Evolutionary conservation across 2,797 vertebrate species (phyloP).

Genomic region (Salarias fasciatus): DNA sequence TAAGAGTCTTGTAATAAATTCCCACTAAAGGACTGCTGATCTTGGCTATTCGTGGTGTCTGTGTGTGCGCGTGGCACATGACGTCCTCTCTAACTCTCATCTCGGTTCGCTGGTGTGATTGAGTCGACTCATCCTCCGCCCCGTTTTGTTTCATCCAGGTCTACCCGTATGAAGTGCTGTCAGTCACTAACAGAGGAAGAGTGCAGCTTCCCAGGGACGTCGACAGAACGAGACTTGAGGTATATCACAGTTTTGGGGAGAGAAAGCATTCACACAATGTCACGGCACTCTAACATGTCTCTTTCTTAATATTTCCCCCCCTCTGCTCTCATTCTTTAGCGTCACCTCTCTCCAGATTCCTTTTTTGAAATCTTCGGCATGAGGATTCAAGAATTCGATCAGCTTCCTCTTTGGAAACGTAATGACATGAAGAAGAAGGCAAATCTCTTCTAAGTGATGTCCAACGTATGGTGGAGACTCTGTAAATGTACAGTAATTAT

Average conservation of each 20-base stretch:
- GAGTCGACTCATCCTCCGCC: slow-evolving; percentile 2
- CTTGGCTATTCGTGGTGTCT: not conserved
- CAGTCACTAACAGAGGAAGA: slow-evolving; percentile 88
- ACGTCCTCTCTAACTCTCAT: not conserved
- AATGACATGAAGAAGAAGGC: slow-evolving; percentile 96
- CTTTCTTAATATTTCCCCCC: too few species aligned
- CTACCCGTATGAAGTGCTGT: slow-evolving; percentile 94
- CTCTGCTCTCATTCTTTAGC: slow-evolving; percentile 74
- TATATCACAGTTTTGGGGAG: slow-evolving; percentile 55
- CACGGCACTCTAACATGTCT: too few species aligned
- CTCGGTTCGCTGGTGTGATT: not conserved
- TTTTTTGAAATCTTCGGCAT: slow-evolving; percentile 94
- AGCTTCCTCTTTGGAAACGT: slow-evolving; percentile 96
- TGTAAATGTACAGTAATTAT: slow-evolving; percentile 4
- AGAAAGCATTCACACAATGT: not conserved
- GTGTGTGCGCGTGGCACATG: not conserved
- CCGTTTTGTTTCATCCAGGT: slow-evolving; percentile 78
- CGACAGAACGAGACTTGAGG: slow-evolving; percentile 96
- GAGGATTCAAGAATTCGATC: slow-evolving; percentile 92
- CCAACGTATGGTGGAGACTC: not conserved
- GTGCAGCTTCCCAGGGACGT: slow-evolving; percentile 92
- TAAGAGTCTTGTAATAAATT: not conserved
- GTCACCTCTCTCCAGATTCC: slow-evolving; percentile 89
- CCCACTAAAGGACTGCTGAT: not conserved
- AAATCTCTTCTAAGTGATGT: slow-evolving; percentile 87